phyloP scores from a whole-genome alignment of 2,888 invertebrate genomes.

The Alloscopus bannaensis region DNA sequence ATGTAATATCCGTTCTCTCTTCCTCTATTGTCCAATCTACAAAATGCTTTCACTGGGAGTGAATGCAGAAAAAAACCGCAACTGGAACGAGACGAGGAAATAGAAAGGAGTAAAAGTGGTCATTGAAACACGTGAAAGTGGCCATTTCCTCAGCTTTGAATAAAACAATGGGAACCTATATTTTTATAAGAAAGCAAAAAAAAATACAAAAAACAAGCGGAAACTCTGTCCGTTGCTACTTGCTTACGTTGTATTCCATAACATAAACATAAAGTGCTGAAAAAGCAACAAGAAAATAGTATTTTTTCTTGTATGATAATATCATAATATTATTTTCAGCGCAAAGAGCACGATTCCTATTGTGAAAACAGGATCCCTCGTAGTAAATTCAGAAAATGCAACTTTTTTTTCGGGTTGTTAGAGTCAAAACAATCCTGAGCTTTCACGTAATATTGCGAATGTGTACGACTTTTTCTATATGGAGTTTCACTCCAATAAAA shows the following conservation, averaged over 20 bases:
- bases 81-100: background rate
- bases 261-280: conserved; percentile 19
- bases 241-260: conserved; percentile 13
- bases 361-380: too few relatives aligned
- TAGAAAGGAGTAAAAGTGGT: conserved; percentile 34
- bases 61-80: background rate
- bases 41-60: too few relatives aligned
- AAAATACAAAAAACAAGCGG: too few relatives aligned
- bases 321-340: conserved; percentile 23
- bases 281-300: conserved; percentile 11
- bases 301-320: conserved; percentile 15
- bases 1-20: background rate
- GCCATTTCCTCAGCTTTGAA: conserved; percentile 27
- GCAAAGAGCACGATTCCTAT: too few relatives aligned
- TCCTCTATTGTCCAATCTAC: too few relatives aligned
- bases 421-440: too few relatives aligned
- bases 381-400: too few relatives aligned
- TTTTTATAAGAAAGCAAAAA: conserved; percentile 16
- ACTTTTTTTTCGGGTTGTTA: too few relatives aligned
- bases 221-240: too few relatives aligned
- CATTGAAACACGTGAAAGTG: conserved; percentile 48
- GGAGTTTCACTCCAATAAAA: too few relatives aligned
- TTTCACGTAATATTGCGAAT: too few relatives aligned
- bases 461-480: too few relatives aligned
- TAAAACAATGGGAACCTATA: conserved; percentile 36